phyloP scores from a whole-genome alignment of 2,113 vertebrate genomes.

The Panthera tigris region DNA sequence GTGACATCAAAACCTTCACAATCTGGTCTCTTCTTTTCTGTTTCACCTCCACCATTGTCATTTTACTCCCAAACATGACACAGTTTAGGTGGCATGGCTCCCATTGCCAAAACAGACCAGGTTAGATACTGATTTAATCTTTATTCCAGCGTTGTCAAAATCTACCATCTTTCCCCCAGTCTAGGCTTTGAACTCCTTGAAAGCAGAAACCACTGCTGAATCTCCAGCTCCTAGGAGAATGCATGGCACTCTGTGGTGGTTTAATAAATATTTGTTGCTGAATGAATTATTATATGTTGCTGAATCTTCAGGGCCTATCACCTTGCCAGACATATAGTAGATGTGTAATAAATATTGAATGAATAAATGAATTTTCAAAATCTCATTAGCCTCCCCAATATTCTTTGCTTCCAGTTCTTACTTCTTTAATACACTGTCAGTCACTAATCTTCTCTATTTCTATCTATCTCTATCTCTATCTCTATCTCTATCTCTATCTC shows the following conservation, averaged over 20 bases:
- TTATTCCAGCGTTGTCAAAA: not conserved
- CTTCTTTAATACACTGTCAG: not conserved
- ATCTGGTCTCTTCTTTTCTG: not conserved
- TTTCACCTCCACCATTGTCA: not conserved
- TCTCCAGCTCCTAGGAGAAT: not conserved
- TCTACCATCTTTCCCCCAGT: not conserved
- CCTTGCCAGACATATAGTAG: not conserved
- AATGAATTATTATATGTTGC: constrained; percentile 5
- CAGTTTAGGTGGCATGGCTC: not conserved
- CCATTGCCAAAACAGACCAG: not conserved
- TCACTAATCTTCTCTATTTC: not conserved
- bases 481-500: no score
- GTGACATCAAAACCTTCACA: not conserved
- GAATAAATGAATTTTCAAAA: not conserved
- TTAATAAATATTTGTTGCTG: not conserved
- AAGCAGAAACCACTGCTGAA: not conserved
- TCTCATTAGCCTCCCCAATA: not conserved
- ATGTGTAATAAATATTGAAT: not conserved
- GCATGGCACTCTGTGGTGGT: not conserved
- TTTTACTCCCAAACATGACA: not conserved
- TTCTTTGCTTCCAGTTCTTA: not conserved
- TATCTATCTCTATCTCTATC: no score
- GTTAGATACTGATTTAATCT: not conserved
- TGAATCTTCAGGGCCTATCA: not conserved
- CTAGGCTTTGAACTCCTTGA: not conserved